phyloP scores from a whole-genome alignment of 92 coral and sea anemone genomes.

The Palythoa caribaeorum region DNA sequence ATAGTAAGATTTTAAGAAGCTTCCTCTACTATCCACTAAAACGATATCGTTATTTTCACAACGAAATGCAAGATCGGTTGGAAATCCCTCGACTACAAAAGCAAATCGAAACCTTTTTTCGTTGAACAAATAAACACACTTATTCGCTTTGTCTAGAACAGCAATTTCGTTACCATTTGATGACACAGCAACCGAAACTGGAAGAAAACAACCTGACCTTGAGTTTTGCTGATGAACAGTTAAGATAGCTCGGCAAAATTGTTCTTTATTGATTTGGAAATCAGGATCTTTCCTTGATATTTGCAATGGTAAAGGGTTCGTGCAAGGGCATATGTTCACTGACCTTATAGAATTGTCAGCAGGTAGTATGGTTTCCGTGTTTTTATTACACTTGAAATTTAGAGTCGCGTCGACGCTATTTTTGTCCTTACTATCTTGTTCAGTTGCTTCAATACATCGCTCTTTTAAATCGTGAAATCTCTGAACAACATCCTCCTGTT shows the following conservation, averaged over 20 bases:
- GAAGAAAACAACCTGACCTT: slow-evolving; percentile 28
- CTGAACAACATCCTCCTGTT: neutral
- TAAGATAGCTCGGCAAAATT: neutral
- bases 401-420: neutral
- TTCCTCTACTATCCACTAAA: neutral
- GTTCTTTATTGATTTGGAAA: neutral
- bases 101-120: slow-evolving; percentile 6
- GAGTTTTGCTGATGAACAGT: slow-evolving; percentile 12
- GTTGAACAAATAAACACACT: slow-evolving; percentile 17
- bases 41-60: slow-evolving; percentile 7
- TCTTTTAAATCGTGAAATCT: slow-evolving; percentile 12
- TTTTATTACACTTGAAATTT: slow-evolving; percentile 20
- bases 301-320: slow-evolving; percentile 21
- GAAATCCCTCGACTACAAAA: slow-evolving; percentile 26
- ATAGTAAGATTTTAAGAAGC: neutral
- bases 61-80: neutral
- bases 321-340: slow-evolving; percentile 27
- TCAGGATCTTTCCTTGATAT: slow-evolving; percentile 6
- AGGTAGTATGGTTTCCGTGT: neutral
- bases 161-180: slow-evolving; percentile 19
- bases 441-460: neutral
- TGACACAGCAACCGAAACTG: slow-evolving; percentile 11
- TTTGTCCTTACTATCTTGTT: neutral
- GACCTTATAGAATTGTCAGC: neutral
- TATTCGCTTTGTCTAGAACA: slow-evolving; percentile 50